A percentile compares a stretch with the other conserved stretches of the same genome.
phyloP scores from a whole-genome alignment of 2,113 vertebrate genomes.

The Corvus hawaiiensis region DNA sequence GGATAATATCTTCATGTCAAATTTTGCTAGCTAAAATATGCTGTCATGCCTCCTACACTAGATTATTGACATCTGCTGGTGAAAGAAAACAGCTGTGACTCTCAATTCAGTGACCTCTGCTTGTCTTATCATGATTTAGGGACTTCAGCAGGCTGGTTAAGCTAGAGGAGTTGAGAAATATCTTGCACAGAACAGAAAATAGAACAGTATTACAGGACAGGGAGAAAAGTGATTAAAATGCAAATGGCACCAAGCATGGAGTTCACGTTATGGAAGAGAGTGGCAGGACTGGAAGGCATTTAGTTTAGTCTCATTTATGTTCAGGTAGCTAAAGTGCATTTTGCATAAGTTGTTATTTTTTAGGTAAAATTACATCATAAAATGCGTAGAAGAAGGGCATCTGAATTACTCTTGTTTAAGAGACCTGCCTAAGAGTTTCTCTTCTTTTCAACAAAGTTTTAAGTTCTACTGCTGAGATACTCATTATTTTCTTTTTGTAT shows the following conservation, averaged over 20 bases:
- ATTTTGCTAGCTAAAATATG: not conserved
- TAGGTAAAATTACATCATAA: not conserved
- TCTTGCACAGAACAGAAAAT: not conserved
- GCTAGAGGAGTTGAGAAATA: not conserved
- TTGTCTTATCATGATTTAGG: not conserved
- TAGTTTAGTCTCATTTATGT: not conserved
- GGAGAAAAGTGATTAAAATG: not conserved
- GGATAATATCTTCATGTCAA: not conserved
- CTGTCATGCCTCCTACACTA: not conserved
- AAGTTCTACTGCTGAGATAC: not conserved
- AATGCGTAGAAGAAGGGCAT: not conserved
- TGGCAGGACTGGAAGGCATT: not conserved
- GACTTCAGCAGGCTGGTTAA: not conserved
- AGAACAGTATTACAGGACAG: not conserved
- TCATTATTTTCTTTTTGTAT: not conserved
- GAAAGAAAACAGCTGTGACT: not conserved
- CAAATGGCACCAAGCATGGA: not conserved
- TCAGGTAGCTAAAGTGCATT: not conserved
- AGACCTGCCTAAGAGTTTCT: not conserved
- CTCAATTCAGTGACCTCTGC: not conserved
- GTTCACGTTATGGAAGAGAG: not conserved
- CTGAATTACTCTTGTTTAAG: not conserved
- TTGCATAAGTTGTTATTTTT: not conserved
- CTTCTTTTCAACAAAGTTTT: not conserved
- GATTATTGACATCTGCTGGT: not conserved